A percentile compares a stretch with the other conserved stretches of the same genome.
Conservation (phyloP, 2,888 invertebrate species). For the Caenorhabditis japonica region DNA sequence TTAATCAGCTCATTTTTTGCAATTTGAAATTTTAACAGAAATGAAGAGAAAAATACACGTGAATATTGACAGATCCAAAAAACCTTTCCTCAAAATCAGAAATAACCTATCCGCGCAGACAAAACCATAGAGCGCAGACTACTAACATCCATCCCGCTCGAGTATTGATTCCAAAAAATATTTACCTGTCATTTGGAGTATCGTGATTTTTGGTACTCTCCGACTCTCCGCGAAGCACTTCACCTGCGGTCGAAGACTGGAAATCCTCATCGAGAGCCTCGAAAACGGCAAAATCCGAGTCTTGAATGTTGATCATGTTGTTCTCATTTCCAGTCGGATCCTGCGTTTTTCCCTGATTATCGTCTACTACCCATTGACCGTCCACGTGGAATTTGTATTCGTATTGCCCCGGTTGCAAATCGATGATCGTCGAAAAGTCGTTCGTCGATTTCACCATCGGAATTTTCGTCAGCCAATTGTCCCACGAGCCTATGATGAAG, state of each 20-base stretch:
- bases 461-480: slow-evolving; percentile 90
- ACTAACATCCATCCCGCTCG: no score
- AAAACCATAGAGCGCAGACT: no score
- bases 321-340: slow-evolving; percentile 86
- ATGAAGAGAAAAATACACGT: no score
- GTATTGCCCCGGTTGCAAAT: slow-evolving; percentile 74
- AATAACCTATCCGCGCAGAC: no score
- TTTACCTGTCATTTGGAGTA: slow-evolving; percentile 75
- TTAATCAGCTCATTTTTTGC: no score
- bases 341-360: slow-evolving; percentile 57
- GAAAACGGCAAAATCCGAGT: slow-evolving; percentile 93
- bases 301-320: slow-evolving; percentile 91
- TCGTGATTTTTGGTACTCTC: slow-evolving; percentile 59
- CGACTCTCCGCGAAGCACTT: slow-evolving; percentile 66
- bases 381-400: slow-evolving; percentile 77
- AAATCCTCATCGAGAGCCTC: slow-evolving; percentile 77
- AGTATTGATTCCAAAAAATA: background rate
- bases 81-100: no score
- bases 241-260: slow-evolving; percentile 73
- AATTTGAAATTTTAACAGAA: no score
- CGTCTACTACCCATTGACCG: slow-evolving; percentile 76
- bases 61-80: no score
- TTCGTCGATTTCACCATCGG: slow-evolving; percentile 94
- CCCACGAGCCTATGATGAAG: slow-evolving; percentile 78
- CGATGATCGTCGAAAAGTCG: slow-evolving; percentile 96